Base-by-base conservation (phyloP, 2,797 vertebrate genomes). In the Muraenolepis orangiensis region DNA sequence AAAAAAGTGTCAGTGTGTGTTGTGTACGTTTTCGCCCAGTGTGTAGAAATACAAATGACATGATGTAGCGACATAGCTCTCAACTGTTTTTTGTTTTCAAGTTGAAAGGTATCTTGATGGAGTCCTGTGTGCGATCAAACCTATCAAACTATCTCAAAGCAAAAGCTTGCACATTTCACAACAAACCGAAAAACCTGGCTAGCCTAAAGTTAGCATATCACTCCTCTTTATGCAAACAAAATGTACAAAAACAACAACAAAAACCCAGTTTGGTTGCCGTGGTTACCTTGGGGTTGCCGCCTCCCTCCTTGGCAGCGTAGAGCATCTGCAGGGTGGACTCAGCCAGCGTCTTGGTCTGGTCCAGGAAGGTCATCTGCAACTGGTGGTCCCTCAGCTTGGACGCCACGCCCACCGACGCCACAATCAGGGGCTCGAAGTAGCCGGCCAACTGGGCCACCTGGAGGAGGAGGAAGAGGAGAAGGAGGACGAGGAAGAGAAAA, bases 361-460 rank as follows among this genome's bases (percentile, higher is more conserved):
- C 96, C 84, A 97, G 69, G 71, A 97, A 90, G 0, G 94, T 96
- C 95, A 97, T 96, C 87, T 97, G 95, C 11, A 96, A 95, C 85
- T 96, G 96, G 87, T 97, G 95, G 74, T 94, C 94, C 30, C 93
- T 83, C 42, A 95, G 89, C 84, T 95, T 96, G 80, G 96, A 97
- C n/a, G 95, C 94, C 11, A 96, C 81, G 0, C 96, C 96, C 18
- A 96, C 94, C 0, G 95, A 94, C 0, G 95, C 95, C 81, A 91
- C 87, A 75, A 98, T 95, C 84, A 99, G 86, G 0, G 98, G 98
- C 31, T 99, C 97, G 5, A 98, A 99, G 90, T 99, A 99, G 84
- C 96, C 93, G 0, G 97, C 97, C 83, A 99, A 88, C 86, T 98
- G 98, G 0, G 93, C 96, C 74, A 99, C 98, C 98, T 99, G 83